phyloP scores from a whole-genome alignment of 2,888 invertebrate genomes.

The Philonicus albiceps region DNA sequence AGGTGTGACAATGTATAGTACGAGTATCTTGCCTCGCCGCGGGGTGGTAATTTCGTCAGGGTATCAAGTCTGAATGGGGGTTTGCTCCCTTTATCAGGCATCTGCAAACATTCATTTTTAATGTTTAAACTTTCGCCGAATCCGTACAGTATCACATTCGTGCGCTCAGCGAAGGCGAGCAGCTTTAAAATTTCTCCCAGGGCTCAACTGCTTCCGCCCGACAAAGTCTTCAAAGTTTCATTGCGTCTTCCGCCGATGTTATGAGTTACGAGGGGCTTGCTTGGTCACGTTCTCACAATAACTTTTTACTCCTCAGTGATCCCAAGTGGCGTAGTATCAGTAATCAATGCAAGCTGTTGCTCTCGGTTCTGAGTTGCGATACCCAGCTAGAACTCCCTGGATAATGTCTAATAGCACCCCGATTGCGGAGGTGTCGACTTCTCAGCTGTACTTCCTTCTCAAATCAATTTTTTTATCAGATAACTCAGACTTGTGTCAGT shows the following conservation, averaged over 20 bases:
- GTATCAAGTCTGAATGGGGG: neutral
- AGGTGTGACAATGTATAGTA: neutral
- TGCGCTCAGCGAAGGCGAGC: neutral
- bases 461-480: neutral
- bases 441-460: neutral
- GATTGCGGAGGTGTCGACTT: neutral
- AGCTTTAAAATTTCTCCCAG: neutral
- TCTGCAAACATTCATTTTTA: neutral
- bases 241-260: neutral
- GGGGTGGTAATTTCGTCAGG: neutral
- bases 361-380: neutral
- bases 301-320: neutral
- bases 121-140: neutral
- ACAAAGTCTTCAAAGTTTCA: neutral
- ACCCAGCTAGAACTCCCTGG: neutral
- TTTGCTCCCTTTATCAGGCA: neutral
- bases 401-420: neutral
- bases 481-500: neutral
- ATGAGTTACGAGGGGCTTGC: neutral
- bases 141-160: neutral
- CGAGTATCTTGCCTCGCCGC: neutral
- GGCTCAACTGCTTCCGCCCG: neutral
- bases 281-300: constrained; percentile 4
- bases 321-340: neutral
- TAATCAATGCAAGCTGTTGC: neutral